These are phyloP conservation scores for Prolemur simus DNA, from an alignment of 2,113 vertebrate genomes.

Conservation along the genomic window DNA sequence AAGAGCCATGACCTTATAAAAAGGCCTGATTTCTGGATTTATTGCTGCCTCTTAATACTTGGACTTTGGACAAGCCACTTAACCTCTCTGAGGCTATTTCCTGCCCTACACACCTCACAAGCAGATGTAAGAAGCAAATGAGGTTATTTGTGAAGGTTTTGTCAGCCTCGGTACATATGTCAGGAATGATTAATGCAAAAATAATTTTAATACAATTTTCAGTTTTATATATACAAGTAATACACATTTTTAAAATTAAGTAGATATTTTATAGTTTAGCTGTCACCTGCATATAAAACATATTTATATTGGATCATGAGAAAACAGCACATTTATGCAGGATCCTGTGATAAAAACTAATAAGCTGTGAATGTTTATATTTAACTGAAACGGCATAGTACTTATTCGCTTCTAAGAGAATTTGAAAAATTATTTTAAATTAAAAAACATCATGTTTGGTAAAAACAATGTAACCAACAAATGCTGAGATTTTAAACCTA, in stretches of 20 bases:
- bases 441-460: neutral
- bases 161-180: neutral
- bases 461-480: neutral
- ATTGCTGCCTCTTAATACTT: constrained; percentile 65
- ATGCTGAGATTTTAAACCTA: neutral
- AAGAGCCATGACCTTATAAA: constrained; percentile 32
- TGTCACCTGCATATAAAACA: neutral
- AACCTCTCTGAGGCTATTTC: constrained; percentile 48
- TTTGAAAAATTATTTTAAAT: neutral
- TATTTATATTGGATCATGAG: neutral
- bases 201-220: neutral
- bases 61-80: constrained; percentile 62
- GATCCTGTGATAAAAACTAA: neutral
- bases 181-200: neutral
- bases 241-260: neutral
- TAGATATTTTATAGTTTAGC: neutral
- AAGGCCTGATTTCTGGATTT: constrained; percentile 63
- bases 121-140: constrained; percentile 13
- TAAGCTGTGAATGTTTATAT: neutral
- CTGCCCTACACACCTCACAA: constrained; percentile 30
- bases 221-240: neutral
- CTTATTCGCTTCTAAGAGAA: neutral
- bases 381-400: neutral
- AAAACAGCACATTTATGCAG: neutral
- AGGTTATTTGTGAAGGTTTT: constrained; percentile 37